phyloP scores from a whole-genome alignment of 2,797 vertebrate genomes.

The Potorous gilbertii region DNA sequence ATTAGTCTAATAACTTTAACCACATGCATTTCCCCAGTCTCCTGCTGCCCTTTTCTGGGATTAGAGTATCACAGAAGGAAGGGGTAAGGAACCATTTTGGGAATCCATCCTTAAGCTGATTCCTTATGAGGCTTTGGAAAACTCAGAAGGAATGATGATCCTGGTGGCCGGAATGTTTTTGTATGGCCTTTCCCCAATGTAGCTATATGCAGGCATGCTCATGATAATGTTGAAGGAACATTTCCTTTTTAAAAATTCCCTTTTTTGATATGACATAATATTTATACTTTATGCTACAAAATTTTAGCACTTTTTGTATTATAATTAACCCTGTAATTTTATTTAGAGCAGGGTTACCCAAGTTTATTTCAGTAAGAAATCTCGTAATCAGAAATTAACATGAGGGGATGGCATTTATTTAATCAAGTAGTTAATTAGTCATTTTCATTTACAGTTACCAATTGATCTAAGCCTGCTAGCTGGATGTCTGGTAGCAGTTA shows the following conservation, averaged over 20 bases:
- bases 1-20: slow-evolving; percentile 34
- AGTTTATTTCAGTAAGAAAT: not conserved
- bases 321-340: not conserved
- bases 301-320: not conserved
- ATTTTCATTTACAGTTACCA: not conserved
- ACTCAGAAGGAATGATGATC: slow-evolving; percentile 11
- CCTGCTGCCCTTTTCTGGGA: slow-evolving; percentile 30
- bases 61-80: not conserved
- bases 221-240: not conserved
- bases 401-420: not conserved
- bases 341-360: not conserved
- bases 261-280: not conserved
- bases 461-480: not conserved
- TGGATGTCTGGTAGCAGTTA: not conserved
- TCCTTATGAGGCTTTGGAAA: not conserved
- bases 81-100: not conserved
- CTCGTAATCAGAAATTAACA: not conserved
- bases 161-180: slow-evolving; percentile 3
- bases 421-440: not conserved
- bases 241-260: not conserved
- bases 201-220: not conserved
- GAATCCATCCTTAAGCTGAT: not conserved
- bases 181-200: slow-evolving; percentile 7
- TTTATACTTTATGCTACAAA: not conserved
- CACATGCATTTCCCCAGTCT: slow-evolving; percentile 18